phyloP scores from a whole-genome alignment of 2,888 invertebrate genomes.

The Cyaniris semiargus region DNA sequence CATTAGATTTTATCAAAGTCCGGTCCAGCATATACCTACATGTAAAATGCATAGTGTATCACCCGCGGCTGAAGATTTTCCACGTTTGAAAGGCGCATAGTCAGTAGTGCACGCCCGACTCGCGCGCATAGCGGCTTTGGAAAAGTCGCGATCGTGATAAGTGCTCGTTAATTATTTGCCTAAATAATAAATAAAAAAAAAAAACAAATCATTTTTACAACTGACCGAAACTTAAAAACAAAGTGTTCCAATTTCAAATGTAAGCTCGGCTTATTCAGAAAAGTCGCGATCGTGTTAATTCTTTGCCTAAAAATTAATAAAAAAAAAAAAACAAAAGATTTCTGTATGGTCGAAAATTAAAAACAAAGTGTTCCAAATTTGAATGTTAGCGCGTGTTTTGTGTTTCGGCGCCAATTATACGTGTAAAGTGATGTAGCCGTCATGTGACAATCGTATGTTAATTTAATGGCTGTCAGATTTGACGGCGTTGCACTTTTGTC shows the following conservation, averaged over 20 bases:
- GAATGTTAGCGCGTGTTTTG: conserved; percentile 28
- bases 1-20: conserved; percentile 32
- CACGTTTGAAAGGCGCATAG: conserved; percentile 63
- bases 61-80: conserved; percentile 54
- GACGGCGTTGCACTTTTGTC: conserved; percentile 35
- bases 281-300: not conserved
- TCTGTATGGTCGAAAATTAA: not conserved
- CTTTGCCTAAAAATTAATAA: not conserved
- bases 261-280: not conserved
- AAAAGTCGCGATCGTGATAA: conserved; percentile 46
- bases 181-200: not conserved
- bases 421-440: conserved; percentile 62
- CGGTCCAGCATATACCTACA: conserved; percentile 25
- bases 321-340: not conserved
- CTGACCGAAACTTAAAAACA: not conserved
- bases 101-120: conserved; percentile 68
- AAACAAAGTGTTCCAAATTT: conserved; percentile 33
- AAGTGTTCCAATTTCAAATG: conserved; percentile 34
- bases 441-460: conserved; percentile 64
- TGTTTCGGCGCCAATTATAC: conserved; percentile 56
- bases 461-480: conserved; percentile 63
- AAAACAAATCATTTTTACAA: not conserved
- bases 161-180: conserved; percentile 15
- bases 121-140: conserved; percentile 58
- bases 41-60: conserved; percentile 32